Conservation (phyloP, 1,140 invertebrate genomes). For the Bombyx mandarina region DNA sequence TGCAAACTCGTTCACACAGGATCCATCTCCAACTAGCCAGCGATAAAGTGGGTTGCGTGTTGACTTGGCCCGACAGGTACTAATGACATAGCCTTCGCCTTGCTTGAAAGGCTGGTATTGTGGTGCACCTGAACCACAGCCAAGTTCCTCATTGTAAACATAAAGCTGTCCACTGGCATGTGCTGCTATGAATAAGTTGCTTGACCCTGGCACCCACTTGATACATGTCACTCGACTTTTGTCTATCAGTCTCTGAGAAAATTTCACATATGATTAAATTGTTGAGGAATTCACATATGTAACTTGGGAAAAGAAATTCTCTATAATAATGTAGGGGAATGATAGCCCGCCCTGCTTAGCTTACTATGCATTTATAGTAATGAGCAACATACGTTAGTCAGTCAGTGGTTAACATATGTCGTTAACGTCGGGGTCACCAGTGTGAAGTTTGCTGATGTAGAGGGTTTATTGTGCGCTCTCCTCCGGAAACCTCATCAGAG, state of each 20-base stretch:
- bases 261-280: conserved; percentile 13
- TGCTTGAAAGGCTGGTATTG: conserved; percentile 97
- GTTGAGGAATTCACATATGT: not conserved
- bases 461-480: no score
- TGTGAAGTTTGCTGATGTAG: no score
- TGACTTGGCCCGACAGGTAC: conserved; percentile 96
- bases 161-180: conserved; percentile 98
- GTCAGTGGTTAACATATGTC: no score
- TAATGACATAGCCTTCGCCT: conserved; percentile 93
- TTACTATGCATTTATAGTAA: no score
- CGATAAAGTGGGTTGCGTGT: conserved; percentile 95
- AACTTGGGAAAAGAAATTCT: no score
- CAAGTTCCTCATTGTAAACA: conserved; percentile 96
- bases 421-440: no score
- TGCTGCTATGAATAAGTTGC: conserved; percentile 93
- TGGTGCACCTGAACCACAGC: conserved; percentile 85
- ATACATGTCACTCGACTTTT: conserved; percentile 99
- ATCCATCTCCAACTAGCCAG: conserved; percentile 87
- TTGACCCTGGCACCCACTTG: conserved; percentile 95
- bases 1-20: conserved; percentile 96
- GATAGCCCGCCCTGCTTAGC: no score
- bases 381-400: no score
- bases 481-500: no score
- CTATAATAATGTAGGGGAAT: no score
- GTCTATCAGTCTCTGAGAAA: conserved; percentile 93